These are phyloP conservation scores for Caenorhabditis parvicauda DNA, from an alignment of 2,888 invertebrate genomes.

Conservation along the genomic window DNA sequence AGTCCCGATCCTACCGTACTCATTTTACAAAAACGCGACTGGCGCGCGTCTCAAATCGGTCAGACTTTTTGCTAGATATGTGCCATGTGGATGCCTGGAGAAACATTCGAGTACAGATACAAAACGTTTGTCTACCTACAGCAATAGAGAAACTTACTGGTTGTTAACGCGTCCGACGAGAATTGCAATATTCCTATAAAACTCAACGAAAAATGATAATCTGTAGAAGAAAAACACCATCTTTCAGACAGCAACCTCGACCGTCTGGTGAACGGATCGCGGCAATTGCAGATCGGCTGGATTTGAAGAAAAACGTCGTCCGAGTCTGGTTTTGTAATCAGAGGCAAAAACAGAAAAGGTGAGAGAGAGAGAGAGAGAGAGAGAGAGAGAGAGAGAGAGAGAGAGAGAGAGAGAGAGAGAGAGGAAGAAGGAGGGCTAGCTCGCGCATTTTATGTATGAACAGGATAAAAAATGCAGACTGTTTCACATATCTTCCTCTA, in stretches of 20 bases:
- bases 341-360: slow-evolving; percentile 74
- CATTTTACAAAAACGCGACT: too few relatives aligned
- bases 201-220: background rate
- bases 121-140: too few relatives aligned
- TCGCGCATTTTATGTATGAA: too few relatives aligned
- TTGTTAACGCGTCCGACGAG: background rate
- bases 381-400: background rate
- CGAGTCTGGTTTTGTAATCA: slow-evolving; percentile 99
- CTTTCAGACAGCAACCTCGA: slow-evolving; percentile 76
- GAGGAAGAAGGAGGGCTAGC: too few relatives aligned
- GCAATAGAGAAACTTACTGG: background rate
- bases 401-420: background rate
- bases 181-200: background rate
- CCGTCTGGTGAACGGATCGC: slow-evolving; percentile 99
- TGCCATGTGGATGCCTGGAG: too few relatives aligned
- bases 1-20: too few relatives aligned
- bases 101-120: too few relatives aligned
- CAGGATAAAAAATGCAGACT: too few relatives aligned
- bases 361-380: background rate
- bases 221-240: background rate
- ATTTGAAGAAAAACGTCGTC: slow-evolving; percentile 99
- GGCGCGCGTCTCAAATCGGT: too few relatives aligned
- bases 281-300: slow-evolving; percentile 97
- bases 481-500: too few relatives aligned
- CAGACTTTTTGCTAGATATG: too few relatives aligned